phyloP scores from a whole-genome alignment of 2,797 vertebrate genomes.

The Lepidocolaptes lacrymiger region DNA sequence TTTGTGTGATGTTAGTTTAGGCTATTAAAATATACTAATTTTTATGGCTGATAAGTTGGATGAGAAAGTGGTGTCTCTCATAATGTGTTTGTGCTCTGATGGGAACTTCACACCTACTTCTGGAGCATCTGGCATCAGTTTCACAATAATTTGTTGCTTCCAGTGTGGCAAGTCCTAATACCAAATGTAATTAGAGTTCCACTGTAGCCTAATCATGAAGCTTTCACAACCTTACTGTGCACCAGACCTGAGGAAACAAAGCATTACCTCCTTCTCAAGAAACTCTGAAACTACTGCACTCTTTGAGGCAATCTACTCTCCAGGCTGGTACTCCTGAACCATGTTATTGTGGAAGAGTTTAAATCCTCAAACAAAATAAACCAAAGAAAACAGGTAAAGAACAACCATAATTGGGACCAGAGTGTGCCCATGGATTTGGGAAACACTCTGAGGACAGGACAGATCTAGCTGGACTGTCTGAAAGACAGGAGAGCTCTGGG shows the following conservation, averaged over 20 bases:
- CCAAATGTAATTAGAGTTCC: neutral
- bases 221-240: neutral
- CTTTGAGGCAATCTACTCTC: neutral
- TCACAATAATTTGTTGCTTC: neutral
- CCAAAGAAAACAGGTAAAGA: neutral
- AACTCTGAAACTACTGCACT: neutral
- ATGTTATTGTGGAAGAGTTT: neutral
- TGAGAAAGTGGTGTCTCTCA: neutral
- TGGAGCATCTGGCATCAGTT: neutral
- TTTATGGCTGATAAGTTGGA: neutral
- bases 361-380: neutral
- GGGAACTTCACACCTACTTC: neutral
- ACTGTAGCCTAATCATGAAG: neutral
- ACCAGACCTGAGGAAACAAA: neutral
- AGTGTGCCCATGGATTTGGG: neutral
- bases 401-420: neutral
- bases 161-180: neutral
- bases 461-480: neutral
- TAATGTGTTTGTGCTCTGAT: neutral
- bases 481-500: neutral
- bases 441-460: neutral
- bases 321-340: neutral
- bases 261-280: neutral
- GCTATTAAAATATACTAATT: neutral
- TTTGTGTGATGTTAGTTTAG: neutral